These are phyloP conservation scores for Bombus polaris DNA, from an alignment of 1,140 invertebrate genomes.

Conservation along the genomic window DNA sequence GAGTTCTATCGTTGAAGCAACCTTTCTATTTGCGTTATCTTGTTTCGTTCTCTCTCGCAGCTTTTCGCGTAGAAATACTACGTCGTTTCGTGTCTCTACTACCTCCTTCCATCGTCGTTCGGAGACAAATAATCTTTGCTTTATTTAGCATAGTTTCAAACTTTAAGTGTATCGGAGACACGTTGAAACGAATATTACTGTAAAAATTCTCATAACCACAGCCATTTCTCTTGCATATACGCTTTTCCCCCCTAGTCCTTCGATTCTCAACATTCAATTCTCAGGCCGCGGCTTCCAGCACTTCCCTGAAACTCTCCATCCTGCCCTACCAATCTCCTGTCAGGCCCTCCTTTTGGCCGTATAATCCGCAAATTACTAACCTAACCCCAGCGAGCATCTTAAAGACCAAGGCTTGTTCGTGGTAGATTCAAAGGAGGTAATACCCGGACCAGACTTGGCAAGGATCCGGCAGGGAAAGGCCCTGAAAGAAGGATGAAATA, in stretches of 20 bases:
- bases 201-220: no score
- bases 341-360: conserved; percentile 60
- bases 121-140: background rate
- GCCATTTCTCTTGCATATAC: background rate
- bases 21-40: conserved; percentile 58
- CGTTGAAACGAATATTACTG: no score
- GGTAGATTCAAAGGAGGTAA: conserved; percentile 74
- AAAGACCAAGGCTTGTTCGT: conserved; percentile 75
- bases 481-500: conserved; percentile 65
- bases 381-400: conserved; percentile 71
- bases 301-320: background rate
- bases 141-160: background rate
- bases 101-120: conserved; percentile 1
- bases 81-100: conserved; percentile 29
- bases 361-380: conserved; percentile 80
- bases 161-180: no score
- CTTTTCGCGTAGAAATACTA: background rate
- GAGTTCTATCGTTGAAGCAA: conserved; percentile 66
- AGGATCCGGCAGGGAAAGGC: conserved; percentile 57
- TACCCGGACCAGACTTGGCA: conserved; percentile 67
- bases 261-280: conserved; percentile 24
- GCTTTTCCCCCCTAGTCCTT: background rate
- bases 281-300: background rate
- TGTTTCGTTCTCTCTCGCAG: background rate
- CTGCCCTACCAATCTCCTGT: background rate